These are phyloP conservation scores for Crenichthys baileyi DNA, from an alignment of 2,797 vertebrate species.

Conservation along the genomic window DNA sequence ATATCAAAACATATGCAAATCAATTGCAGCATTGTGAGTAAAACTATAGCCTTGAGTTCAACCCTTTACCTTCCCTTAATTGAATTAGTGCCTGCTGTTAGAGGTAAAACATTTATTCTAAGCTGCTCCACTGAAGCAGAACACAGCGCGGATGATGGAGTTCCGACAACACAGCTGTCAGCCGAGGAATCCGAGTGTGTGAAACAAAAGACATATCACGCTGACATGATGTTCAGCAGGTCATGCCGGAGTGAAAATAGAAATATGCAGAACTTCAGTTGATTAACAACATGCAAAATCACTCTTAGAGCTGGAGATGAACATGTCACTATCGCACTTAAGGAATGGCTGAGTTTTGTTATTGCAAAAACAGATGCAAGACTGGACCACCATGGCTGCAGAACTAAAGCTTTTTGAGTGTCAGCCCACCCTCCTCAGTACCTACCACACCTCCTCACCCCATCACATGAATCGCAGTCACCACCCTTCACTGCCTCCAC, in stretches of 20 bases:
- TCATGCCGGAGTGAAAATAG: slow-evolving; percentile 1
- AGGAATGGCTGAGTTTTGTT: slow-evolving; percentile 16
- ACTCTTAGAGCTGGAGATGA: slow-evolving; percentile 13
- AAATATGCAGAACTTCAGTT: slow-evolving; percentile 1
- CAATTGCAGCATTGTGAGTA: too few species aligned
- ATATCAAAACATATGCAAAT: background rate
- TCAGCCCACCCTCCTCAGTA: slow-evolving; percentile 63
- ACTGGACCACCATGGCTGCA: slow-evolving; percentile 70
- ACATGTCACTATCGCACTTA: slow-evolving; percentile 24
- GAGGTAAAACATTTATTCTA: background rate
- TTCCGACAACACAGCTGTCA: slow-evolving; percentile 6
- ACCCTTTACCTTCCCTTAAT: background rate
- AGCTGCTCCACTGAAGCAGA: background rate
- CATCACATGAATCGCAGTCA: slow-evolving; percentile 72
- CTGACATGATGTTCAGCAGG: slow-evolving; percentile 14
- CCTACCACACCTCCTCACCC: slow-evolving; percentile 69
- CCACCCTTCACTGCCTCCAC: slow-evolving; percentile 67
- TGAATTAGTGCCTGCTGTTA: background rate
- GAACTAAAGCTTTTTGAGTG: slow-evolving; percentile 65
- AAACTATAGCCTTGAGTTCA: background rate
- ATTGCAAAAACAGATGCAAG: slow-evolving; percentile 49
- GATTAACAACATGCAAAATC: background rate
- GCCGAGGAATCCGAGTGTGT: slow-evolving; percentile 4
- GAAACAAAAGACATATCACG: slow-evolving; percentile 1
- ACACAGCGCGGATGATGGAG: background rate